Evolutionary conservation across 2,888 invertebrate genomes (phyloP), one percentile per base, ranked within the genome.

Genomic region (Eristalis intricaria): DNA sequence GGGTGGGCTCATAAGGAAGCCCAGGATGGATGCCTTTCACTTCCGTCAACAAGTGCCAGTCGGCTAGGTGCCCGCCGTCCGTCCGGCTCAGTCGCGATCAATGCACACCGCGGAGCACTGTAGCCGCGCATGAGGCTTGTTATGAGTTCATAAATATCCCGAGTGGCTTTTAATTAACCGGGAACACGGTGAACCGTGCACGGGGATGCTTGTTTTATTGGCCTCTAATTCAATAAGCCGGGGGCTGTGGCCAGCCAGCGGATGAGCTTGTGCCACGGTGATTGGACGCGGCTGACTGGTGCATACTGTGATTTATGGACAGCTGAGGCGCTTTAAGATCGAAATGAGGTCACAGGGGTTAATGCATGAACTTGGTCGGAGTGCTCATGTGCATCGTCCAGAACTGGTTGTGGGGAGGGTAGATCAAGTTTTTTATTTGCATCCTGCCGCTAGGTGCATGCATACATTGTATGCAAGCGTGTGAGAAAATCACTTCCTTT

Each of bases 141-240:
- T 79, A 80, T 38, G 73, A 68, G 79, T 73, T 80, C 70, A 79
- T 79, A 79, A 79, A 78, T 78, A 78, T 65, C 65, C 58, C 15
- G 60, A 73, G 73, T 60, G 43, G 23, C 60, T 80, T 80, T 80
- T 66, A 73, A 80, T 80, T 73, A 68, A 61, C 66, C 61, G 19
- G 60, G 8, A 15, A 56, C 60, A 60, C 60, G 60, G 60, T 26
- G 60, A 19, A 22, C n/a, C 26, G 58, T 38, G 60, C 58, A 40
- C 40, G 58, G 40, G 15, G 22, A 56, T 26, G 38, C 22, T n/a
- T n/a, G 61, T 56, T 78, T 64, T 78, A 70, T 78, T 50, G 38
- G 29, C 13, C 10, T 38, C 35, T 56, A 56, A 68, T 60, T 68
- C 76, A 60, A 61, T 68, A 64, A 50, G 35, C 56, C 19, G 19